Evolutionary conservation across 2,113 vertebrate genomes (phyloP).

Genomic region (Meles meles): DNA sequence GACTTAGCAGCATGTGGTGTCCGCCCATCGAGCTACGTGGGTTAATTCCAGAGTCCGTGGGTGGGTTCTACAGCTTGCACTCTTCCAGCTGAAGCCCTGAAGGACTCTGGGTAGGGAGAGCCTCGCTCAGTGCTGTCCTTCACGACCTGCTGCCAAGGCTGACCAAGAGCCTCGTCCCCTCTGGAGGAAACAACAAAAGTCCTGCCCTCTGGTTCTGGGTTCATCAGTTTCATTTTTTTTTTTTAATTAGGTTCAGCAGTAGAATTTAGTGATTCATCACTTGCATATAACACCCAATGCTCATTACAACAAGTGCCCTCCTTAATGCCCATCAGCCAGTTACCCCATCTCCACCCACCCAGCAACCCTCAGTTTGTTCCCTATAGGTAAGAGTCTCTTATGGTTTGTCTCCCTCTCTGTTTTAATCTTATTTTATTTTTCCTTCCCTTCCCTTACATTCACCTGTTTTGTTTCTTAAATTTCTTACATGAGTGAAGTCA

Average conservation of each 20-base stretch:
- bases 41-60: not conserved
- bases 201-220: not conserved
- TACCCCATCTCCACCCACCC: not conserved
- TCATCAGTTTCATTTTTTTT: not conserved
- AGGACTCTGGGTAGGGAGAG: not conserved
- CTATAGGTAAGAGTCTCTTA: not conserved
- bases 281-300: not conserved
- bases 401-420: not conserved
- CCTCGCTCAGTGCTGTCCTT: accelerated
- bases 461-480: not conserved
- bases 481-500: not conserved
- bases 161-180: not conserved
- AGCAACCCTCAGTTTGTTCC: not conserved
- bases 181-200: not conserved
- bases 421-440: not conserved
- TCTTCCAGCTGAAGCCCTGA: not conserved
- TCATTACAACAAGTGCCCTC: not conserved
- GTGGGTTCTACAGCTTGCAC: not conserved
- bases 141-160: not conserved
- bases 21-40: not conserved
- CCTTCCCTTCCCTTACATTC: not conserved
- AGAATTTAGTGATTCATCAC: not conserved
- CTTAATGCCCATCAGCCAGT: not conserved
- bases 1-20: not conserved
- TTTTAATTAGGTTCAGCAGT: not conserved